These are phyloP conservation scores for Aethes cnicana DNA, from an alignment of 2,888 invertebrate genomes.

Conservation along the genomic window DNA sequence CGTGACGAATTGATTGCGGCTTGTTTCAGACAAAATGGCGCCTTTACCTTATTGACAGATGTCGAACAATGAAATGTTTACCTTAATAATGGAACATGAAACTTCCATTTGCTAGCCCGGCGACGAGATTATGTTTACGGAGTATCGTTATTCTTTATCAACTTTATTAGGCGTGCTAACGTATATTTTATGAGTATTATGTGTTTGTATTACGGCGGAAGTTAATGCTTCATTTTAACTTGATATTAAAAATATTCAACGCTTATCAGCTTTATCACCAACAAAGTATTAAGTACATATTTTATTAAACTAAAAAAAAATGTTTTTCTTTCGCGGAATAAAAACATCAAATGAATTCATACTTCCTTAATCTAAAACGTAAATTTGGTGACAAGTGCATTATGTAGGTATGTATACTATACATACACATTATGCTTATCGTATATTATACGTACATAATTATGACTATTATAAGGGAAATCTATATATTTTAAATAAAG, in stretches of 20 bases:
- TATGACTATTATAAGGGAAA: no score
- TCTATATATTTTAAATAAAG: neutral
- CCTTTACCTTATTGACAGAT: slow-evolving; percentile 35
- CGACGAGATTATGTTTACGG: slow-evolving; percentile 39
- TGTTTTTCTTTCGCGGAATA: no score
- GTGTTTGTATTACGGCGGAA: slow-evolving; percentile 20
- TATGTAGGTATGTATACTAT: no score
- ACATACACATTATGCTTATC: no score
- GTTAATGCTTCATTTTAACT: slow-evolving; percentile 16
- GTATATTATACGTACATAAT: no score
- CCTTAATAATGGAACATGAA: slow-evolving; percentile 44
- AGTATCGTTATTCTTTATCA: slow-evolving; percentile 41
- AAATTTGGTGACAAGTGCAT: no score
- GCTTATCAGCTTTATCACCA: neutral
- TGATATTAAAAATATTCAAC: slow-evolving; percentile 16
- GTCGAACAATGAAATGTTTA: slow-evolving; percentile 44
- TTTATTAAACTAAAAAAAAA: no score
- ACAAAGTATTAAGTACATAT: no score
- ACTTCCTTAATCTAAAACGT: no score
- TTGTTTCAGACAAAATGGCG: slow-evolving; percentile 30
- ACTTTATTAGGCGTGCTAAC: slow-evolving; percentile 30
- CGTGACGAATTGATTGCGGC: slow-evolving; percentile 40
- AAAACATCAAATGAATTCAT: no score
- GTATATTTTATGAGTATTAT: slow-evolving; percentile 24
- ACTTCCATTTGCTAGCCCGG: slow-evolving; percentile 41